A percentile compares a stretch with the other conserved stretches of the same genome.
phyloP scores from a whole-genome alignment of 1,140 invertebrate genomes.

The Odontomachus brunneus region DNA sequence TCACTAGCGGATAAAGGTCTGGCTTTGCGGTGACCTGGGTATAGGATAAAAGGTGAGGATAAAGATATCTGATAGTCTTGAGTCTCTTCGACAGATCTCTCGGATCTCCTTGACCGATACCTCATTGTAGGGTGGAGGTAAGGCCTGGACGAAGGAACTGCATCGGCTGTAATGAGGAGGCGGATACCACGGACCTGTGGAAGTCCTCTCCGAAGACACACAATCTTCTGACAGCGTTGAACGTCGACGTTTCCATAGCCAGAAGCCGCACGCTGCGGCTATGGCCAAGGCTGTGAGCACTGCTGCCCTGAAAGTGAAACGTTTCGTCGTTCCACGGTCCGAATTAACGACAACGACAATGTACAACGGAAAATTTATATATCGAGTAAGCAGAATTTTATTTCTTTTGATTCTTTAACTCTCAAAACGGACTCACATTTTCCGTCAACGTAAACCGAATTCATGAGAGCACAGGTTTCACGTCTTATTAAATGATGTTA shows the following conservation, averaged over 20 bases:
- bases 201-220: constrained; percentile 89
- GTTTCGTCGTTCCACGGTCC: too few species aligned
- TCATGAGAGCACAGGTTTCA: too few species aligned
- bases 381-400: too few species aligned
- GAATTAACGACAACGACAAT: too few species aligned
- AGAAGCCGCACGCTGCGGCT: constrained; percentile 89
- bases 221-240: constrained; percentile 80
- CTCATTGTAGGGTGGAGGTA: constrained; percentile 93
- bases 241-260: constrained; percentile 87
- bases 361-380: too few species aligned
- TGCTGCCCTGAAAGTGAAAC: constrained; percentile 86
- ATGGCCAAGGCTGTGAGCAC: constrained; percentile 86
- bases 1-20: constrained; percentile 93
- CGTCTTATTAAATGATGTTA: too few species aligned
- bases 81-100: too few species aligned
- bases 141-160: constrained; percentile 91
- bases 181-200: constrained; percentile 90
- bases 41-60: constrained; percentile 24
- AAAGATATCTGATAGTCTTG: not conserved
- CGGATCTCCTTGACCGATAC: constrained; percentile 80
- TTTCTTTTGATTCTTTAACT: too few species aligned
- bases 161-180: constrained; percentile 92
- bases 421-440: too few species aligned
- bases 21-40: constrained; percentile 93
- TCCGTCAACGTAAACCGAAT: too few species aligned